phyloP scores from a whole-genome alignment of 2,888 invertebrate species.

The Boloria selene region DNA sequence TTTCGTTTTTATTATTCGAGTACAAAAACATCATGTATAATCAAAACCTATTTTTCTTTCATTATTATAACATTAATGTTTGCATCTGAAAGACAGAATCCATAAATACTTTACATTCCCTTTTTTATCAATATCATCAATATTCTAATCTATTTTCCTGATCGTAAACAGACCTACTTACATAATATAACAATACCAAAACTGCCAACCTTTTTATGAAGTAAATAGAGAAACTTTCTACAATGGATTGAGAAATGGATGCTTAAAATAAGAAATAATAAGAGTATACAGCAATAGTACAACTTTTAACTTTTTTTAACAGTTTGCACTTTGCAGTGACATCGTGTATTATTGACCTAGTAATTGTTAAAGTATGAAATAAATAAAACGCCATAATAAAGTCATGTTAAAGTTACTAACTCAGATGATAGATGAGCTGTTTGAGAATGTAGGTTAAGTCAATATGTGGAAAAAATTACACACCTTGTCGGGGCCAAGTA shows the following conservation, averaged over 20 bases:
- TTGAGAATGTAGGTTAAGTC: conserved; percentile 6
- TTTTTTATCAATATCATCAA: conserved; percentile 28
- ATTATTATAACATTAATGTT: background rate
- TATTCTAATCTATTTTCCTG: conserved; percentile 29
- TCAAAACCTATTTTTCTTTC: background rate
- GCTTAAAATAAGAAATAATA: too few species aligned
- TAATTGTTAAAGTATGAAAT: background rate
- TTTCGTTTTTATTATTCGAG: too few species aligned
- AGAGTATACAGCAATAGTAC: too few species aligned
- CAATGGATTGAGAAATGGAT: too few species aligned
- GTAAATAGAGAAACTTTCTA: conserved; percentile 5
- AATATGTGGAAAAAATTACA: conserved; percentile 11
- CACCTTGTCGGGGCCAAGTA: background rate
- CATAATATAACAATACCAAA: conserved; percentile 31
- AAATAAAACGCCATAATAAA: conserved; percentile 12
- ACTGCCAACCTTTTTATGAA: conserved; percentile 20
- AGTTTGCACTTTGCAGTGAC: too few species aligned
- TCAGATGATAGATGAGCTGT: conserved; percentile 16
- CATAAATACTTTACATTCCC: background rate
- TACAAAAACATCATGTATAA: too few species aligned
- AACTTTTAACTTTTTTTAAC: too few species aligned
- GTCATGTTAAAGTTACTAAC: conserved; percentile 11
- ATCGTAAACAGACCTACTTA: conserved; percentile 32
- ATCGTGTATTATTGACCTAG: too few species aligned
- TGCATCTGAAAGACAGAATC: background rate